Percentiles rank a stretch among this genome's conserved stretches.
phyloP scores from a whole-genome alignment of 2,888 invertebrate species.

The Acanthacorydalis orientalis region DNA sequence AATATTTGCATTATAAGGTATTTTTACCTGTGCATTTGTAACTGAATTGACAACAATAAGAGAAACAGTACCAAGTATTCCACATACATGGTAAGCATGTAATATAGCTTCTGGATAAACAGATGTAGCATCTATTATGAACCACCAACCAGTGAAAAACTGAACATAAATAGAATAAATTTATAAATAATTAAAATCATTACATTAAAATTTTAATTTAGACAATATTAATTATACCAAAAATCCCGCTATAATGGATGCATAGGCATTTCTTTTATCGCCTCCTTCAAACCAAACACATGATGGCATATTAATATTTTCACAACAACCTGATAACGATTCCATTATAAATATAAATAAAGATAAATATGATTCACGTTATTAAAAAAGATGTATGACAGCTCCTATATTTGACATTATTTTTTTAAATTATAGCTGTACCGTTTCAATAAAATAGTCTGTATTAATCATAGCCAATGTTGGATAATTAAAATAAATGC shows the following conservation, averaged over 20 bases:
- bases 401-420: too few relatives aligned
- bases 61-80: slow-evolving; percentile 85
- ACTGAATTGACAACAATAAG: slow-evolving; percentile 96
- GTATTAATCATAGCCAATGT: too few relatives aligned
- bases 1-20: background rate
- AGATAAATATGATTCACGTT: background rate
- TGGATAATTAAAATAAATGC: too few relatives aligned
- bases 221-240: slow-evolving; percentile 45
- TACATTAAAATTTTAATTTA: background rate
- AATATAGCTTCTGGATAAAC: slow-evolving; percentile 53
- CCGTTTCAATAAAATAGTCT: too few relatives aligned
- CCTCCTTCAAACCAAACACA: slow-evolving; percentile 77
- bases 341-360: slow-evolving; percentile 1
- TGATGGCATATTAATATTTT: slow-evolving; percentile 54
- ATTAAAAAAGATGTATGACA: background rate
- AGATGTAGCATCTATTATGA: slow-evolving; percentile 86
- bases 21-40: slow-evolving; percentile 69
- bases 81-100: slow-evolving; percentile 80
- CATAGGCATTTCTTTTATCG: slow-evolving; percentile 71
- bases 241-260: slow-evolving; percentile 70
- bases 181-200: background rate
- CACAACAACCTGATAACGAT: slow-evolving; percentile 43
- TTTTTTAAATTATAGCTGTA: too few relatives aligned
- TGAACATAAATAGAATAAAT: slow-evolving; percentile 21
- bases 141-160: slow-evolving; percentile 98